Evolutionary conservation across 2,113 vertebrate genomes (phyloP), one percentile per base, ranked within the genome.

Genomic region (Rhabdomys dilectus): DNA sequence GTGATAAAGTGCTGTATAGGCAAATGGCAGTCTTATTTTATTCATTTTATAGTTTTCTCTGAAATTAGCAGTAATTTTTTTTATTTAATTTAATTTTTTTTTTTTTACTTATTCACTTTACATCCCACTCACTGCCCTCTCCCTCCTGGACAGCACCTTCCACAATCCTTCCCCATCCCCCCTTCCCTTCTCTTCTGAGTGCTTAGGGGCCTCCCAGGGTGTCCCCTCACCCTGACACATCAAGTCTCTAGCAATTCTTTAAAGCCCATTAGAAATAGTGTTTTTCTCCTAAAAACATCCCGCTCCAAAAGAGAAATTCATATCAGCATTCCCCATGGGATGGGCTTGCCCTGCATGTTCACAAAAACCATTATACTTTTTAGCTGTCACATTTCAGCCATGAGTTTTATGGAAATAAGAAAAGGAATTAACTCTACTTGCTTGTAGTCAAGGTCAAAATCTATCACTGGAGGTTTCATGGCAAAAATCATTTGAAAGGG

Each of bases 321-420:
- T 51, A 86, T 96, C 95, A 87, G 13, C 94, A 91, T 97, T 97
- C 94, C 92, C 36, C 36, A 0, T 87, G 68, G 87, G 39, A 42
- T 51, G 66, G 36, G 26, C 45, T 97, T 77, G 94, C 93, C 97
- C 51, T 94, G 16, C 53, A 75, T 66, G 77, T 97, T 98, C 95
- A 76, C 72, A 76, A 95, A 96, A 97, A 75, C n/a, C 92, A 93
- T 97, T 93, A 90, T 60, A 82, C 84, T 91, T 64, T 97, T 96
- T 36, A 26, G 8, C 91, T 96, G 90, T 96, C 96, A 90, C 72
- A 96, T 98, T 97, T 88, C 95, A 53, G 84, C 95, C 31, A 1
- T 62, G 93, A 96, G 75, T 66, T 93, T 97, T 98, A 91, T 84
- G 70, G 93, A 98, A 98, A 98, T 96, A 96, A 95, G 42, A 36